A percentile compares a stretch with the other conserved stretches of the same genome.
These are phyloP conservation scores for Anolis sagrei DNA, from an alignment of 2,113 vertebrate species.

Conservation along the genomic window DNA sequence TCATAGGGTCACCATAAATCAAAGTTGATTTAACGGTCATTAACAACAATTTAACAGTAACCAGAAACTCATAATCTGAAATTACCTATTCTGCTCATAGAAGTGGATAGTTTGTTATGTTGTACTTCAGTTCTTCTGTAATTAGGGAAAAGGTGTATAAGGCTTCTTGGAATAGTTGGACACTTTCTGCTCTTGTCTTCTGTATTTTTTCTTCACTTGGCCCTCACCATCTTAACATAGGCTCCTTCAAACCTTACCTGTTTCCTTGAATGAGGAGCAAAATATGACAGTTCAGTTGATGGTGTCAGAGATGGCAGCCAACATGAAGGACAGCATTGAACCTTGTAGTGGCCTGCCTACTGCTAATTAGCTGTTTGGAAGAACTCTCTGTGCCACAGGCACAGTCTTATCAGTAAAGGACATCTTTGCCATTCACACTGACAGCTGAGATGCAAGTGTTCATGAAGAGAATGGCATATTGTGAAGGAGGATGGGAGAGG, in stretches of 20 bases:
- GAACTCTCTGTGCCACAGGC: slow-evolving; percentile 82
- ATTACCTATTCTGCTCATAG: not conserved
- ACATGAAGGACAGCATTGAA: slow-evolving; percentile 87
- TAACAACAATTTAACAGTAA: no score
- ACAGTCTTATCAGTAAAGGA: slow-evolving; percentile 77
- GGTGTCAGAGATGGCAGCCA: slow-evolving; percentile 81
- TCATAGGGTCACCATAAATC: no score
- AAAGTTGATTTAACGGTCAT: no score
- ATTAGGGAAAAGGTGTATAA: not conserved
- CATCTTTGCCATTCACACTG: slow-evolving; percentile 77
- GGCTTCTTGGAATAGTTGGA: slow-evolving; percentile 4
- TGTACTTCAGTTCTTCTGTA: not conserved
- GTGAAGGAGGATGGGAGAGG: slow-evolving; percentile 15
- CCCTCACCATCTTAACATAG: slow-evolving; percentile 54
- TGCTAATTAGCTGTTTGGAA: slow-evolving; percentile 89
- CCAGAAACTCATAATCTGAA: not conserved
- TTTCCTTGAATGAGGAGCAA: slow-evolving; percentile 80
- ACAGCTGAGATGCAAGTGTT: slow-evolving; percentile 74
- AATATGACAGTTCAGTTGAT: slow-evolving; percentile 86
- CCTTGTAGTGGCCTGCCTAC: slow-evolving; percentile 77
- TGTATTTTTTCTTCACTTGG: slow-evolving; percentile 29
- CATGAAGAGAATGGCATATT: slow-evolving; percentile 19
- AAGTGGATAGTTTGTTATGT: not conserved
- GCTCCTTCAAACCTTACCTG: slow-evolving; percentile 70
- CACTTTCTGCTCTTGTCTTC: slow-evolving; percentile 23